phyloP scores from a whole-genome alignment of 1,140 invertebrate genomes.

The Drusus annulatus region DNA sequence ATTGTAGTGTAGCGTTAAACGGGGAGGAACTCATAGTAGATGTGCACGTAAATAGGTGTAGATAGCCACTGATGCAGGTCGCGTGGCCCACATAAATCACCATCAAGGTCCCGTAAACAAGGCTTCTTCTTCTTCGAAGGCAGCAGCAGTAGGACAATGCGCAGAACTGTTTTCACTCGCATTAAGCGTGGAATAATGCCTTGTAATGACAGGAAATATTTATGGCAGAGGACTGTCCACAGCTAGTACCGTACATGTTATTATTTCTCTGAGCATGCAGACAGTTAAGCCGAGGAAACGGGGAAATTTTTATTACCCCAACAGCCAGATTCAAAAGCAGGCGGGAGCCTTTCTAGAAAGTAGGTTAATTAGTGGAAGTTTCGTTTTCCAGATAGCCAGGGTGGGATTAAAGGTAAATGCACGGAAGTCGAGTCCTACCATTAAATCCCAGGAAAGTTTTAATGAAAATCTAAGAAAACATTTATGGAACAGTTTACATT shows the following conservation, averaged over 20 bases:
- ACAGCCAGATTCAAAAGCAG: conserved; percentile 20
- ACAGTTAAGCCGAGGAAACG: conserved; percentile 30
- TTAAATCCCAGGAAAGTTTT: too few relatives aligned
- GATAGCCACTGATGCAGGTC: neutral
- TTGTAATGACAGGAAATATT: conserved; percentile 39
- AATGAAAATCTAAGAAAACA: too few relatives aligned
- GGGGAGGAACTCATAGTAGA: too few relatives aligned
- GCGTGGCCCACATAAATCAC: neutral
- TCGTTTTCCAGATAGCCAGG: conserved; percentile 21
- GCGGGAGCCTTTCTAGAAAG: conserved; percentile 42
- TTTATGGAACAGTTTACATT: too few relatives aligned
- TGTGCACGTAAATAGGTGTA: too few relatives aligned
- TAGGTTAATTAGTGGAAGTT: conserved; percentile 46
- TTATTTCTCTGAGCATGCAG: neutral
- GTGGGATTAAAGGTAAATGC: neutral
- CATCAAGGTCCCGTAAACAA: neutral
- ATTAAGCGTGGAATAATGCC: neutral
- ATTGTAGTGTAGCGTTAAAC: too few relatives aligned
- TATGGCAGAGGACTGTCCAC: conserved; percentile 1
- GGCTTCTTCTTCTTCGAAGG: neutral
- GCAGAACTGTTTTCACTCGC: conserved; percentile 23
- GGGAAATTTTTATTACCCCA: conserved; percentile 34
- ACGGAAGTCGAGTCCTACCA: too few relatives aligned
- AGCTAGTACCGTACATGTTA: conserved; percentile 17
- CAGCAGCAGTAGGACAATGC: neutral